Evolutionary conservation across 2,888 invertebrate genomes (phyloP).

Genomic region (Pandemis corylana): DNA sequence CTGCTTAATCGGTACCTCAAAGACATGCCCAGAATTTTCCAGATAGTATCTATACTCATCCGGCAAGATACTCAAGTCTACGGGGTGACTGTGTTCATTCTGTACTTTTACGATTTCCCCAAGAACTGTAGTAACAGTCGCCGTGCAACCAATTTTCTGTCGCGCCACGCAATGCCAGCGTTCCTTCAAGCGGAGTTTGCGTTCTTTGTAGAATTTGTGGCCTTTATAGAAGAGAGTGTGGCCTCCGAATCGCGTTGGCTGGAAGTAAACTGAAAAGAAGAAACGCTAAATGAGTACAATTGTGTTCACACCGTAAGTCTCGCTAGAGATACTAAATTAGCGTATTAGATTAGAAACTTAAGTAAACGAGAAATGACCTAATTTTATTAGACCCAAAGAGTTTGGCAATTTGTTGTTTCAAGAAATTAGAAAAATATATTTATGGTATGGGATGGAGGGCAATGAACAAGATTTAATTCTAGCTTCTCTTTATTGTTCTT

Average conservation of each 20-base stretch:
- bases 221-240: constrained; percentile 3
- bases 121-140: constrained; percentile 13
- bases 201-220: constrained; percentile 20
- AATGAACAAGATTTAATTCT: no score
- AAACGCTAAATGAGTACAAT: neutral
- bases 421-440: no score
- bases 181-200: neutral
- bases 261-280: constrained; percentile 1
- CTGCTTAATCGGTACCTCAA: neutral
- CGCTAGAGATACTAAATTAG: no score
- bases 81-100: constrained; percentile 9
- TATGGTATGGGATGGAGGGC: no score
- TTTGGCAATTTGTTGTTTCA: no score
- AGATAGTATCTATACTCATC: neutral
- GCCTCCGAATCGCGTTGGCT: constrained; percentile 11
- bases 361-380: no score
- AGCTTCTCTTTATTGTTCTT: no score
- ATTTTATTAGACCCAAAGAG: no score
- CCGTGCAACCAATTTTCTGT: constrained; percentile 12
- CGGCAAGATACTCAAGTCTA: neutral
- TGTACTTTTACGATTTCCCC: constrained; percentile 14
- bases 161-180: constrained; percentile 18
- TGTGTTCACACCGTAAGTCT: neutral
- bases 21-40: neutral
- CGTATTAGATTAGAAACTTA: no score